phyloP scores from a whole-genome alignment of 2,888 invertebrate genomes.

The Scrobipalpa atriplicella region DNA sequence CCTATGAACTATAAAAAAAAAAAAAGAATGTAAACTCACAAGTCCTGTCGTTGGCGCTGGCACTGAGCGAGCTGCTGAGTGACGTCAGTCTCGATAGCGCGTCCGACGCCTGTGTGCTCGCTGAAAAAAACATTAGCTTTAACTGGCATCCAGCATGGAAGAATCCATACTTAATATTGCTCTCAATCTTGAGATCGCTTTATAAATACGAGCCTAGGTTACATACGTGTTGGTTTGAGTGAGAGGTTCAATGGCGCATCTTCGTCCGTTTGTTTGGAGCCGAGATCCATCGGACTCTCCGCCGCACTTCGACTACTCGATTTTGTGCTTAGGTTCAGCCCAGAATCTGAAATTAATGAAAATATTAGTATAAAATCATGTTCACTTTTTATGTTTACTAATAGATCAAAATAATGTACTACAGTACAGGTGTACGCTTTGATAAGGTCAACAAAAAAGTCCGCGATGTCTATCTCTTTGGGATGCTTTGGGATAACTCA shows the following conservation, averaged over 20 bases:
- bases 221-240: constrained; percentile 85
- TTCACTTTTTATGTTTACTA: too few species aligned
- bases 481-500: too few species aligned
- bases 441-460: too few species aligned
- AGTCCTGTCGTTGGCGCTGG: constrained; percentile 70
- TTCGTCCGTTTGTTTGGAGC: constrained; percentile 72
- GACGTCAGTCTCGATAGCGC: constrained; percentile 82
- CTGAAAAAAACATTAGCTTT: too few species aligned
- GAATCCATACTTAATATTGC: too few species aligned
- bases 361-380: constrained; percentile 4
- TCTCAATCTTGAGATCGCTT: too few species aligned
- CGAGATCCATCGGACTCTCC: constrained; percentile 78
- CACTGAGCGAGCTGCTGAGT: constrained; percentile 80
- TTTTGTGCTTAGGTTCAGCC: constrained; percentile 72
- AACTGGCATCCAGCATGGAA: not conserved
- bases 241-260: constrained; percentile 93
- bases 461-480: too few species aligned
- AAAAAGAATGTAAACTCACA: constrained; percentile 66
- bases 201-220: too few species aligned
- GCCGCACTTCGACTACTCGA: constrained; percentile 52
- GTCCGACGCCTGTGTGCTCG: constrained; percentile 71
- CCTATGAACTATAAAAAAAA: not conserved
- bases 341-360: constrained; percentile 63
- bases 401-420: too few species aligned
- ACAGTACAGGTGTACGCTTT: too few species aligned